phyloP scores from a whole-genome alignment of 2,888 invertebrate species.

The Baronia brevicornis region DNA sequence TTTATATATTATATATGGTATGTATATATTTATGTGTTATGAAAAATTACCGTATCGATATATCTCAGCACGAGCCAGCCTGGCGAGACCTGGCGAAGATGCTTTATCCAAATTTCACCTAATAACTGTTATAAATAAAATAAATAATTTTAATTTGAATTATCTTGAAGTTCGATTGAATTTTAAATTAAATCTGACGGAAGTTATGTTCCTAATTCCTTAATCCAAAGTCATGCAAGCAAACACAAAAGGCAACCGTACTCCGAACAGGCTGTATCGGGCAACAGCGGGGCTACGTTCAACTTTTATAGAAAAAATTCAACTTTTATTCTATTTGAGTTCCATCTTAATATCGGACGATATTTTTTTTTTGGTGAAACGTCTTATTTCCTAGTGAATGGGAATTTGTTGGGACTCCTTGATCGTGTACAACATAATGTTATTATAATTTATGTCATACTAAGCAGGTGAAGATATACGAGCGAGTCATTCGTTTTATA shows the following conservation, averaged over 20 bases:
- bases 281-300: constrained; percentile 43
- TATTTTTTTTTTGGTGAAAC: constrained; percentile 61
- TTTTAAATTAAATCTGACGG: no score
- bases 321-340: constrained; percentile 51
- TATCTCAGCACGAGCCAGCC: no score
- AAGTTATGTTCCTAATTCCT: constrained; percentile 21
- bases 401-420: constrained; percentile 72
- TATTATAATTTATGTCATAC: constrained; percentile 75
- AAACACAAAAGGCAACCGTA: constrained; percentile 38
- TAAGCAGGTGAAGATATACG: constrained; percentile 75
- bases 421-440: constrained; percentile 72
- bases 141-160: no score
- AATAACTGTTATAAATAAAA: no score
- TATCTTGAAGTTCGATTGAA: no score
- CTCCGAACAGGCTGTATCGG: no score
- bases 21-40: no score
- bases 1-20: no score
- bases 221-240: constrained; percentile 35
- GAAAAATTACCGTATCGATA: no score
- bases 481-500: constrained; percentile 72
- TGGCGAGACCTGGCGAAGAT: no score
- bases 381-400: constrained; percentile 70
- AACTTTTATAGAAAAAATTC: no score
- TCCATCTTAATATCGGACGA: constrained; percentile 53
- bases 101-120: no score